These are phyloP conservation scores for Acanthornis magna DNA, from an alignment of 2,797 vertebrate genomes.

Conservation along the genomic window DNA sequence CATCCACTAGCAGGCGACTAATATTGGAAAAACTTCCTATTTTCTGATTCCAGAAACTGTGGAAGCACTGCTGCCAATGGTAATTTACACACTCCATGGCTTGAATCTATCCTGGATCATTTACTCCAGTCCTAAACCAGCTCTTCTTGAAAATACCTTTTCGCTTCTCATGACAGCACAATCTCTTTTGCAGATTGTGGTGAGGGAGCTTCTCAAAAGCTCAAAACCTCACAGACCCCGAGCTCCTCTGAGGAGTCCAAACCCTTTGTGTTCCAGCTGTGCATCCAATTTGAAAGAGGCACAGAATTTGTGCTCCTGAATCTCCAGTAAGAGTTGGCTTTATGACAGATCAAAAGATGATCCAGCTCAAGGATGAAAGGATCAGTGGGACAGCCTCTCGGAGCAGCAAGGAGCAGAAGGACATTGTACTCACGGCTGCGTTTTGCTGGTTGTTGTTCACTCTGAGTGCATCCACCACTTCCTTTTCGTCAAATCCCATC, in stretches of 20 bases:
- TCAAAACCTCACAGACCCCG: not conserved
- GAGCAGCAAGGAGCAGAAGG: not conserved
- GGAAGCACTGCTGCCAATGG: not conserved
- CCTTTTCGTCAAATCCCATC: conserved; percentile 98
- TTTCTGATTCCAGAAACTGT: not conserved
- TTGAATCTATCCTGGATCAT: not conserved
- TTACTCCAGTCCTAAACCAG: not conserved
- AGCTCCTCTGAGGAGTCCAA: not conserved
- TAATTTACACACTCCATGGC: not conserved
- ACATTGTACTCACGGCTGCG: conserved; percentile 84
- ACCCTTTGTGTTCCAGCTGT: not conserved
- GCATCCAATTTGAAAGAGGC: not conserved
- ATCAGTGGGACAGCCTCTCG: not conserved
- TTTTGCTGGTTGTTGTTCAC: conserved; percentile 98
- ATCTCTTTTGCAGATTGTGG: not conserved
- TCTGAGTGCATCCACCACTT: conserved; percentile 91
- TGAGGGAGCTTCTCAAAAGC: not conserved
- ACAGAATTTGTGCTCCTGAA: not conserved
- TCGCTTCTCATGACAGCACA: not conserved
- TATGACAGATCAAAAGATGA: not conserved
- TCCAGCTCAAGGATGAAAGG: not conserved
- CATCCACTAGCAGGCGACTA: not conserved
- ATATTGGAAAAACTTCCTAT: not conserved
- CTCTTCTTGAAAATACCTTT: not conserved
- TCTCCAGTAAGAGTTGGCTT: not conserved